Base-by-base conservation (phyloP, 1,140 invertebrate genomes). In the Archegozetes longisetosus region DNA sequence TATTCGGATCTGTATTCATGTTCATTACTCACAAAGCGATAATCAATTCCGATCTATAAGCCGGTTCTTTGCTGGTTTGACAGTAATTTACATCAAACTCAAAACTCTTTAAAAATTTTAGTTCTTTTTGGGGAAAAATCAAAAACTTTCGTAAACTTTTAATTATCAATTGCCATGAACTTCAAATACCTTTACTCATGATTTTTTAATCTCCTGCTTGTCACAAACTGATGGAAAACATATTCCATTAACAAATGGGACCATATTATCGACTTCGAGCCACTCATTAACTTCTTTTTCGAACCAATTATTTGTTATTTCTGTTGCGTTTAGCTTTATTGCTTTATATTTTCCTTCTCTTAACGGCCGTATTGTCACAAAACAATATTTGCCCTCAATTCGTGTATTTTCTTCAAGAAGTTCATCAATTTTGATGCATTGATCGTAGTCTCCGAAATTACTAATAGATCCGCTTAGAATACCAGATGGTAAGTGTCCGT, bases 381-480 rank as follows among this genome's bases (percentile, higher is more conserved):
- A 40, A 40, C 55, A 58, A 25, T 58, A 58, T 23, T 51, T 48
- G 13, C 55, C 55, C 12, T 47, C 27, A 51, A 29, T 48, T 2
- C 4, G n/a, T 25, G 24, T 14, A 26, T 20, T 50, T 23, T 32
- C 53, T 3, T 40, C 17, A 17, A 40, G 6, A 40, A 3, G 9
- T 40, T 17, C 32, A 23, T 25, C 27, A 3, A 61, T 58, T 3
- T 28, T 28, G 12, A 62, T 20, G 62, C 70, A 71, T 61, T 70
- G 64, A 50, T 66, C 68, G 48, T 61, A 70, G 25, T 64, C 62
- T 9, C 70, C 70, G 29, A 68, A 48, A 64, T 68, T 68, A 14
- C 46, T 51, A 24, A 67, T 26, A 51, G 66, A 62, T 22, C 68
- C 68, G 14, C 64, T 58, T 13, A 69, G 20, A 20, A 71, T 49